A percentile compares a stretch with the other conserved stretches of the same genome.
These are phyloP conservation scores for human (Homo sapiens) DNA, from an alignment of 2,113 vertebrate species.

Conservation along the genomic window GRCh38 chr5:39795001-39795500, in stretches of 20 bases:
- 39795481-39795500: background rate
- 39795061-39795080: conserved; percentile 39
- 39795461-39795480: background rate
- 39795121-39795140: conserved; percentile 38
- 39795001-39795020: conserved; percentile 42
- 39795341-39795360: no score
- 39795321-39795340: no score
- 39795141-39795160: background rate
- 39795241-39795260: background rate
- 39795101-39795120: background rate
- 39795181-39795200: background rate
- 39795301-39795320: background rate
- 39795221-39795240: background rate
- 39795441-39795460: background rate
- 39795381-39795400: background rate
- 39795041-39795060: conserved; percentile 42
- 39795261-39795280: background rate
- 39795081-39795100: conserved; percentile 46
- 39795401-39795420: background rate
- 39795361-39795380: background rate
- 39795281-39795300: background rate
- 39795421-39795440: background rate
- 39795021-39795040: conserved; percentile 67
- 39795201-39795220: background rate
- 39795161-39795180: background rate